Percentiles rank a stretch among this genome's conserved stretches.
phyloP scores from a whole-genome alignment of 2,113 vertebrate genomes.

The Plectropomus leopardus region DNA sequence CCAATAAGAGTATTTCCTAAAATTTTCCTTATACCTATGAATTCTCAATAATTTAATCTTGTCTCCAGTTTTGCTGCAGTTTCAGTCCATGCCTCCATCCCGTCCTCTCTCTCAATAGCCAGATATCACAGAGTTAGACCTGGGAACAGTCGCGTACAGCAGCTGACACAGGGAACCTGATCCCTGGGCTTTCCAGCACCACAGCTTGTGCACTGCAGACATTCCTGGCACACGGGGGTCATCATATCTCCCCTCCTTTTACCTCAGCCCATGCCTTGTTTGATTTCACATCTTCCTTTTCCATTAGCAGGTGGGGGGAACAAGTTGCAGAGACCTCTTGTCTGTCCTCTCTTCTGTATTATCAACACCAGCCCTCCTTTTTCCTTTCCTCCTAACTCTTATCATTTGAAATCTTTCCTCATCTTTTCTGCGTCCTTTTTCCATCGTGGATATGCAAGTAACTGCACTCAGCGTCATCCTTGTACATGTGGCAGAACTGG shows the following conservation, averaged over 20 bases:
- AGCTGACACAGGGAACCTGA: slow-evolving; percentile 82
- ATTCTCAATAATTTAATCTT: not conserved
- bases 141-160: slow-evolving; percentile 65
- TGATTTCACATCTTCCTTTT: slow-evolving; percentile 45
- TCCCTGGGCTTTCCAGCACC: slow-evolving; percentile 76
- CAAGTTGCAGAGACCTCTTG: not conserved
- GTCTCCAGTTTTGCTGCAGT: slow-evolving; percentile 24
- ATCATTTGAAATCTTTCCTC: not conserved
- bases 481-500: not conserved
- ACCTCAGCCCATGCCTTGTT: slow-evolving; percentile 47
- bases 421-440: slow-evolving; percentile 13
- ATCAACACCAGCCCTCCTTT: not conserved
- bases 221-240: slow-evolving; percentile 72
- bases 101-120: slow-evolving; percentile 47
- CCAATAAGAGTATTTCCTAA: not conserved
- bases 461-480: not conserved
- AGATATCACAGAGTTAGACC: slow-evolving; percentile 68
- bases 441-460: not conserved
- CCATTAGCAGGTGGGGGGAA: slow-evolving; percentile 27
- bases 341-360: not conserved
- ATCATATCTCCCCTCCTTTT: slow-evolving; percentile 42
- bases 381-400: not conserved
- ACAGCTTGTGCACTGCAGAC: slow-evolving; percentile 70
- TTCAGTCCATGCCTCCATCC: slow-evolving; percentile 15
- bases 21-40: not conserved